A percentile compares a stretch with the other conserved stretches of the same genome.
Evolutionary conservation across 2,888 invertebrate genomes (phyloP).

Genomic region (Eurois occulta): DNA sequence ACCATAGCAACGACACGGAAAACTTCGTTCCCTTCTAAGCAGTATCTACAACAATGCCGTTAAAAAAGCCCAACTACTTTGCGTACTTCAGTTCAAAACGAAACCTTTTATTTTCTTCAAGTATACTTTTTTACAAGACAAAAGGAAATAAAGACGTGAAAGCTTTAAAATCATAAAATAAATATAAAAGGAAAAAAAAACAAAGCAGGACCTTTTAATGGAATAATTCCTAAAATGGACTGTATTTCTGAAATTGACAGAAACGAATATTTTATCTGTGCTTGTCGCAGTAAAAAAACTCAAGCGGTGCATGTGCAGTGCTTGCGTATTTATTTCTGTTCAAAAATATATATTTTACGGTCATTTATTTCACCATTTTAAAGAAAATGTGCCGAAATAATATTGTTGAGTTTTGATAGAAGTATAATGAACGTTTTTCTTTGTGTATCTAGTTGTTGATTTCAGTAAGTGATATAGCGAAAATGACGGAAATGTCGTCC

Average conservation of each 20-base stretch:
- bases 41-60: neutral
- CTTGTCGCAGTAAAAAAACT: slow-evolving; percentile 64
- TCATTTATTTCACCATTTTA: slow-evolving; percentile 52
- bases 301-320: slow-evolving; percentile 69
- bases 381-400: slow-evolving; percentile 65
- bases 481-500: slow-evolving; percentile 89
- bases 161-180: neutral
- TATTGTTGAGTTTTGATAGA: slow-evolving; percentile 56
- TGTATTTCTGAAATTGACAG: slow-evolving; percentile 60
- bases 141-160: neutral
- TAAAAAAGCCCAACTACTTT: neutral
- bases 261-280: slow-evolving; percentile 61
- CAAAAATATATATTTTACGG: slow-evolving; percentile 61
- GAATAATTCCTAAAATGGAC: slow-evolving; percentile 32
- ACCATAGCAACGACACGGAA: slow-evolving; percentile 80
- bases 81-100: neutral
- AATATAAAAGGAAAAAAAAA: neutral
- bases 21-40: slow-evolving; percentile 49
- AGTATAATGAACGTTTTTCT: slow-evolving; percentile 78
- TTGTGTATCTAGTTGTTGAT: slow-evolving; percentile 70
- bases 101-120: neutral
- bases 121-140: neutral
- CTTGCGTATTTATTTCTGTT: slow-evolving; percentile 63
- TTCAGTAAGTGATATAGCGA: slow-evolving; percentile 74
- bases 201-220: neutral